These are phyloP conservation scores for Apostichopus leukothele DNA, from an alignment of 53 echinoderm and acorn worm species.

Conservation along the genomic window DNA sequence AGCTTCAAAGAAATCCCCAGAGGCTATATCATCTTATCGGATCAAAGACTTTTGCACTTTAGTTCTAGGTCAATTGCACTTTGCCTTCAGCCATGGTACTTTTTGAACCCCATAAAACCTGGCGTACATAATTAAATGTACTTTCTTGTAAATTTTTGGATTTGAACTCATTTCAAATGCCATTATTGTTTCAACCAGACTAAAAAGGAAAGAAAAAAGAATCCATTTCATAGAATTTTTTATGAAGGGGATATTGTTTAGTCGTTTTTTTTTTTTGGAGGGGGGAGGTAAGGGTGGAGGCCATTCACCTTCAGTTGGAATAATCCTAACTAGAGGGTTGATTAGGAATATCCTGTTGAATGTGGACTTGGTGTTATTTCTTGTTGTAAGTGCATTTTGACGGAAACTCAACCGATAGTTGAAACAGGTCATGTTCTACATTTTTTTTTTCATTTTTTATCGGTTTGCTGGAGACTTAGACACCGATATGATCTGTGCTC, in stretches of 20 bases:
- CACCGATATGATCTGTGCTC: neutral
- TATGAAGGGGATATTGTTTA: neutral
- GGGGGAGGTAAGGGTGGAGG: no score
- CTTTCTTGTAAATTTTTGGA: constrained; percentile 23
- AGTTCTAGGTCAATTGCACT: constrained; percentile 43
- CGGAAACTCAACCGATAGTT: neutral
- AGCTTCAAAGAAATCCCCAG: constrained; percentile 26
- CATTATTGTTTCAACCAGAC: constrained; percentile 29
- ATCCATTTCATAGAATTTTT: constrained; percentile 12
- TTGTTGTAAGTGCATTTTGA: neutral
- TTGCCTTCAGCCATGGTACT: constrained; percentile 32
- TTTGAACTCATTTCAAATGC: constrained; percentile 33
- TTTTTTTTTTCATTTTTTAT: neutral
- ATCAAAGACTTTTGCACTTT: constrained; percentile 42
- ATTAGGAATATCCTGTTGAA: constrained; percentile 29
- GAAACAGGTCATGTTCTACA: constrained; percentile 30
- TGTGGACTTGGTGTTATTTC: constrained; percentile 5
- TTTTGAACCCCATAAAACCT: constrained; percentile 32
- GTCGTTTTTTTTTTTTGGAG: neutral
- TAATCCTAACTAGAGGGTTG: constrained; percentile 7
- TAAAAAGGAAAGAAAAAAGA: constrained; percentile 10
- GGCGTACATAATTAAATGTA: constrained; percentile 37
- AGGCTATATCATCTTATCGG: constrained; percentile 15
- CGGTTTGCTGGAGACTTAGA: no score
- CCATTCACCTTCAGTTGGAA: constrained; percentile 14